Percentiles rank a stretch among this genome's conserved stretches.
Evolutionary conservation across 2,113 vertebrate genomes (phyloP).

Genomic region (Micromys minutus): DNA sequence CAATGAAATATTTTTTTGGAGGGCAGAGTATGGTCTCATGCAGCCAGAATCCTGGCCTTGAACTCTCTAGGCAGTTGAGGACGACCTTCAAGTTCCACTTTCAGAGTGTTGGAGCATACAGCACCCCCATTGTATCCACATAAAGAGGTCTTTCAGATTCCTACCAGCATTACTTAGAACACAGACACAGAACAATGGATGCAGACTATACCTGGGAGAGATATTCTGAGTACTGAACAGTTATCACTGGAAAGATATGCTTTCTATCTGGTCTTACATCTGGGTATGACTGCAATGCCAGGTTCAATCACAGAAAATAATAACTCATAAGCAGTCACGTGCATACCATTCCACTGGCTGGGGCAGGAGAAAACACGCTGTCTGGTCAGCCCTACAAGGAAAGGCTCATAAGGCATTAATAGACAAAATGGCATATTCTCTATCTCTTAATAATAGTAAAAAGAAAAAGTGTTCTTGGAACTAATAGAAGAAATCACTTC

Average conservation of each 20-base stretch:
- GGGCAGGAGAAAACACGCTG: neutral
- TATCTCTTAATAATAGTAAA: conserved; percentile 37
- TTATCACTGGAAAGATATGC: conserved; percentile 5
- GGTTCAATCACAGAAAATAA: conserved; percentile 8
- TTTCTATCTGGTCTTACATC: conserved; percentile 9
- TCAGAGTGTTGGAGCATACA: neutral
- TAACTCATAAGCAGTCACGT: neutral
- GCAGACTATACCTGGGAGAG: neutral
- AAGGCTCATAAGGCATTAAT: conserved; percentile 30
- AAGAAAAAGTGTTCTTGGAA: conserved; percentile 49
- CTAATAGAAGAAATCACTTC: conserved; percentile 50
- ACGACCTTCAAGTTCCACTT: neutral
- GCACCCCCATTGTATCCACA: neutral
- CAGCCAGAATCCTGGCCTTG: neutral
- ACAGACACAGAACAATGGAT: neutral
- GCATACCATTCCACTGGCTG: neutral
- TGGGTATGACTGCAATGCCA: conserved; percentile 18
- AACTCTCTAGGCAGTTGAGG: neutral
- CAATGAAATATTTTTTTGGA: conserved; percentile 20
- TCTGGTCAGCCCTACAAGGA: conserved; percentile 14
- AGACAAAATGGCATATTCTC: conserved; percentile 38
- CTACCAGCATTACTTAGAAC: conserved; percentile 10
- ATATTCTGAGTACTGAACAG: neutral
- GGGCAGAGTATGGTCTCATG: neutral
- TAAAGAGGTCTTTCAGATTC: conserved; percentile 33